A percentile compares a stretch with the other conserved stretches of the same genome.
These are phyloP conservation scores for Acanthiza pusilla DNA, from an alignment of 2,797 vertebrate species.

Conservation along the genomic window DNA sequence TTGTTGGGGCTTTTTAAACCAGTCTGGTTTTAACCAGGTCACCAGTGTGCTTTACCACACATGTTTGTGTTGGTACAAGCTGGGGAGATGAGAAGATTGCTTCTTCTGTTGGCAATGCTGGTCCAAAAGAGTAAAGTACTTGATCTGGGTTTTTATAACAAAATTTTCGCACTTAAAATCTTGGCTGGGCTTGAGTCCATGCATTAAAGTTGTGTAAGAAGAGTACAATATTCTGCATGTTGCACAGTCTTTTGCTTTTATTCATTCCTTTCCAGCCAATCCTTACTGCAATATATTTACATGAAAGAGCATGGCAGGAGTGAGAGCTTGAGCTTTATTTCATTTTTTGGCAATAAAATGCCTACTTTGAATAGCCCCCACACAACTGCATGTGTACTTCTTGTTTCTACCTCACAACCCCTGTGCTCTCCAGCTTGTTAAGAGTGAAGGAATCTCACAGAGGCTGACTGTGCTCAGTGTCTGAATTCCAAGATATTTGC, in stretches of 20 bases:
- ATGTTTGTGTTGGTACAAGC: background rate
- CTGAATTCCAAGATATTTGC: background rate
- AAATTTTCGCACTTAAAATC: background rate
- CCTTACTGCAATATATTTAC: background rate
- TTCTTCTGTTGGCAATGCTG: background rate
- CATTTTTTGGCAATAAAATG: background rate
- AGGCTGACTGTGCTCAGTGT: background rate
- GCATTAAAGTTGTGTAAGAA: background rate
- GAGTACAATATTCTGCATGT: background rate
- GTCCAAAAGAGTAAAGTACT: background rate
- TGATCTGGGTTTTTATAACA: background rate
- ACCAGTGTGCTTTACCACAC: background rate
- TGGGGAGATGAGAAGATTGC: background rate
- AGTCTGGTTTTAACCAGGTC: background rate
- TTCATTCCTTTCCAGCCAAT: background rate
- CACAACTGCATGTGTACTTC: rapidly evolving
- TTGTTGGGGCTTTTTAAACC: background rate
- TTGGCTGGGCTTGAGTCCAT: background rate
- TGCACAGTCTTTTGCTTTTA: background rate
- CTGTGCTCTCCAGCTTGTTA: background rate
- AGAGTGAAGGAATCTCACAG: background rate
- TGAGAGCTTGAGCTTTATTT: background rate
- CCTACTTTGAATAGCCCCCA: background rate
- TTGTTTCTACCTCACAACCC: background rate
- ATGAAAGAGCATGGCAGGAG: background rate